These are phyloP conservation scores for Hydrochoerus hydrochaeris DNA, from an alignment of 2,113 vertebrate genomes.

Conservation along the genomic window DNA sequence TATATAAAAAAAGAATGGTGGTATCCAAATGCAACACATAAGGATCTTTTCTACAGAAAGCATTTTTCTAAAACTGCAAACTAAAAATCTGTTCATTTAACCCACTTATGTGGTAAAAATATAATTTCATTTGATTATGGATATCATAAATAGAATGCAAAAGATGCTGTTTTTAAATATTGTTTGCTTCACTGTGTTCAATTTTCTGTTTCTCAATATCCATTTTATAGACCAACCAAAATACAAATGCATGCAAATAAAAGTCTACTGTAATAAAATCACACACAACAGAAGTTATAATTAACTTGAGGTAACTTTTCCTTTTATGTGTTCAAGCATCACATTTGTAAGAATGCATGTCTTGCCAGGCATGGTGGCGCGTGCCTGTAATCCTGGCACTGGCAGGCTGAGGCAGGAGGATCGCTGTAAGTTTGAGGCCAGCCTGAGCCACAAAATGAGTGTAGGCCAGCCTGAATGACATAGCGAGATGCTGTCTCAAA, in stretches of 20 bases:
- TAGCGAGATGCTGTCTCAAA: no score
- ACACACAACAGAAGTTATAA: slow-evolving; percentile 33
- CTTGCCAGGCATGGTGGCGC: background rate
- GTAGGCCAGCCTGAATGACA: no score
- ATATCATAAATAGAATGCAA: background rate
- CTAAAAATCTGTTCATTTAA: background rate
- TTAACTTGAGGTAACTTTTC: slow-evolving; percentile 64
- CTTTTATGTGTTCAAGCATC: slow-evolving; percentile 1
- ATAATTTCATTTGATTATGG: background rate
- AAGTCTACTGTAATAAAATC: background rate
- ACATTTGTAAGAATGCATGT: slow-evolving; percentile 16
- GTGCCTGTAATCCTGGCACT: no score
- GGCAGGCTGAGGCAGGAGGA: no score
- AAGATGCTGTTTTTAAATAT: background rate
- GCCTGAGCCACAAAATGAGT: no score
- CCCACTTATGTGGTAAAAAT: slow-evolving; percentile 4
- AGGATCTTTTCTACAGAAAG: slow-evolving; percentile 3
- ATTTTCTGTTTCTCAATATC: background rate
- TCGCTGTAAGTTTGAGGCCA: no score
- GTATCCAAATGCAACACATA: background rate
- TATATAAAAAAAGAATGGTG: slow-evolving; percentile 41
- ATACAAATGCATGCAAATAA: slow-evolving; percentile 17
- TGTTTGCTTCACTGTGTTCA: background rate
- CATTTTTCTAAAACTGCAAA: slow-evolving; percentile 4
- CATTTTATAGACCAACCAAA: slow-evolving; percentile 26